Evolutionary conservation across 2,797 vertebrate species (phyloP).

Genomic region (Lagothrix lagotricha): DNA sequence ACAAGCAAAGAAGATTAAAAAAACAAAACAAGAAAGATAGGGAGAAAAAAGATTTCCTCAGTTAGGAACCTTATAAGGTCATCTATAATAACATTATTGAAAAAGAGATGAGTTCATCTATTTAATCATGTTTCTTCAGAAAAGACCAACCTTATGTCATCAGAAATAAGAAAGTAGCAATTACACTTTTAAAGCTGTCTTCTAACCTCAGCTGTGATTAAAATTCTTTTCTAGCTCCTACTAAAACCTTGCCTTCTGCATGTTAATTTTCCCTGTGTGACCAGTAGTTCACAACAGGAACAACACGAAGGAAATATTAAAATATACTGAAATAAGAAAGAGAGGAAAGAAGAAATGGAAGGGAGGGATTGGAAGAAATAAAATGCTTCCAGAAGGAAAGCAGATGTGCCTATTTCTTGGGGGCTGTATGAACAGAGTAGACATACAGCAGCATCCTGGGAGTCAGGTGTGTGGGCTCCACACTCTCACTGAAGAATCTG

Average conservation of each 20-base stretch:
- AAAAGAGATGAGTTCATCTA: neutral
- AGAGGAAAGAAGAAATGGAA: neutral
- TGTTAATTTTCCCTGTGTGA: neutral
- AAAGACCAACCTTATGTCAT: neutral
- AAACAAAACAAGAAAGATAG: neutral
- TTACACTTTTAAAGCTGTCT: neutral
- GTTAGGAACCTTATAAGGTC: neutral
- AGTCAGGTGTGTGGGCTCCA: neutral
- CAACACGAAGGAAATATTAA: constrained; percentile 49
- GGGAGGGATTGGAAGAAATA: neutral
- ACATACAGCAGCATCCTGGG: no score
- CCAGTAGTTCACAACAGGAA: neutral
- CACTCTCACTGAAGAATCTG: neutral
- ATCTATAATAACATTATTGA: neutral
- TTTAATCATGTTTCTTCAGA: neutral
- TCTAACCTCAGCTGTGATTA: neutral
- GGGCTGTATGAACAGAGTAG: no score
- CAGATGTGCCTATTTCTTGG: neutral
- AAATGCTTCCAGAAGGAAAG: neutral
- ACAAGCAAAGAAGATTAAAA: neutral
- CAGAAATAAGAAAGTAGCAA: neutral
- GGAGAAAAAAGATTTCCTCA: neutral
- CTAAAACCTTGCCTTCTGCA: neutral
- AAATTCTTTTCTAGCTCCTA: constrained; percentile 14
- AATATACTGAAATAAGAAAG: neutral